Conservation (phyloP, 2,888 invertebrate genomes). For the Glaucopsyche alexis region DNA sequence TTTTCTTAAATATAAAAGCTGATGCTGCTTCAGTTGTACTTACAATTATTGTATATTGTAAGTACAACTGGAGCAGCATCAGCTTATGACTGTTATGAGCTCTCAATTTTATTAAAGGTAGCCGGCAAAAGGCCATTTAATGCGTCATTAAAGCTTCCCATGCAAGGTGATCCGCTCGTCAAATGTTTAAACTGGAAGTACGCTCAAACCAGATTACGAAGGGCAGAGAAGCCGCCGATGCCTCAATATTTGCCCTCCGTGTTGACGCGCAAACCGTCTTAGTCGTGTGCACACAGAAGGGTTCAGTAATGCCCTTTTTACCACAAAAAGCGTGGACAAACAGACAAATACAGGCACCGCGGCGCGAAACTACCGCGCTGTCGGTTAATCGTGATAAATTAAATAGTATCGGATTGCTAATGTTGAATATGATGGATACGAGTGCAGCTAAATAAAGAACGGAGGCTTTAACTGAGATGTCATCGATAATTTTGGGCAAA, state of each 20-base stretch:
- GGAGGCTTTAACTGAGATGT: too few relatives aligned
- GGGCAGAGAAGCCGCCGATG: slow-evolving; percentile 68
- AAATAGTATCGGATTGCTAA: slow-evolving; percentile 14
- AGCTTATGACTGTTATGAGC: not conserved
- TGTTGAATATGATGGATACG: not conserved
- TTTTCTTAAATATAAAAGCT: too few relatives aligned
- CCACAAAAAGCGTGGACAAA: slow-evolving; percentile 66
- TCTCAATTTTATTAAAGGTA: slow-evolving; percentile 17
- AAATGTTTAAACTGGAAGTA: slow-evolving; percentile 54
- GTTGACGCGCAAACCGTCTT: slow-evolving; percentile 78
- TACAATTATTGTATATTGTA: too few relatives aligned
- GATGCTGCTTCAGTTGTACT: too few relatives aligned
- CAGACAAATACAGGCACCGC: slow-evolving; percentile 57
- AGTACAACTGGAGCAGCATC: not conserved
- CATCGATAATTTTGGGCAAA: too few relatives aligned
- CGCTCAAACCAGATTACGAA: slow-evolving; percentile 63
- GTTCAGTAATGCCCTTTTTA: slow-evolving; percentile 79
- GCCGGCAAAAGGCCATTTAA: slow-evolving; percentile 36
- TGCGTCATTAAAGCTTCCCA: slow-evolving; percentile 47
- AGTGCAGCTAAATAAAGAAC: not conserved
- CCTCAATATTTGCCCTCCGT: slow-evolving; percentile 67
- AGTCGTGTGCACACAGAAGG: slow-evolving; percentile 73
- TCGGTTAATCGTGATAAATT: not conserved
- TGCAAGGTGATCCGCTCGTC: slow-evolving; percentile 51
- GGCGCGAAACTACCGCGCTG: not conserved